Conservation (phyloP, 2,797 vertebrate species). For the Pantherophis alleghaniensis region DNA sequence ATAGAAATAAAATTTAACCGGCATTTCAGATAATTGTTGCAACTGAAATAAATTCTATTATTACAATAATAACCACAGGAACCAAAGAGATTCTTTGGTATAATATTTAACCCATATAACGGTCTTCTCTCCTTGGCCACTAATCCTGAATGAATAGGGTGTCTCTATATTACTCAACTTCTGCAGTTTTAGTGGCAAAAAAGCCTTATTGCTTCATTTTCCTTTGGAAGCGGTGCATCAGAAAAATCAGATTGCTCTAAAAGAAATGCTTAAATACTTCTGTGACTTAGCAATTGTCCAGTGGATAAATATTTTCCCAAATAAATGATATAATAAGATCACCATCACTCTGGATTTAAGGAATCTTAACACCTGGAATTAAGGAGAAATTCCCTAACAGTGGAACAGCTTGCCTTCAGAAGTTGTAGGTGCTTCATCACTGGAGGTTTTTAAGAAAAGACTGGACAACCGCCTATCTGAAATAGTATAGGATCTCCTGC, state of each 20-base stretch:
- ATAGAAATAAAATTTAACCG: not conserved
- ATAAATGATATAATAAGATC: not conserved
- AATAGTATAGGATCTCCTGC: too few relatives aligned
- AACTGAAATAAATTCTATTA: not conserved
- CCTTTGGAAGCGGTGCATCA: slow-evolving; percentile 25
- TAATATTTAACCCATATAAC: not conserved
- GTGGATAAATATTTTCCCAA: not conserved
- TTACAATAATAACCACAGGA: not conserved
- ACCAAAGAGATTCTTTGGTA: not conserved
- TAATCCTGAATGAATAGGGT: slow-evolving; percentile 37
- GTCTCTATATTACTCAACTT: slow-evolving; percentile 37
- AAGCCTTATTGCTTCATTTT: slow-evolving; percentile 48
- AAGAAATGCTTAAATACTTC: not conserved
- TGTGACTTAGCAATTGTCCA: not conserved
- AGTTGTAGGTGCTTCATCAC: too few relatives aligned
- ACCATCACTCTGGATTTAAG: not conserved
- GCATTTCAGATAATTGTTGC: not conserved
- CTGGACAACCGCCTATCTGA: too few relatives aligned
- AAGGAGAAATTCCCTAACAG: too few relatives aligned
- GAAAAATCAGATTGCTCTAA: slow-evolving; percentile 48
- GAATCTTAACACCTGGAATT: too few relatives aligned
- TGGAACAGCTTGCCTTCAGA: too few relatives aligned
- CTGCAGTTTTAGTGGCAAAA: slow-evolving; percentile 21
- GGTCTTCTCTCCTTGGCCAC: not conserved
- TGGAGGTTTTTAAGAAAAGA: too few relatives aligned